A percentile compares a stretch with the other conserved stretches of the same genome.
Evolutionary conservation across 2,113 vertebrate genomes (phyloP).

Genomic region (Petrocephalus zakoni): DNA sequence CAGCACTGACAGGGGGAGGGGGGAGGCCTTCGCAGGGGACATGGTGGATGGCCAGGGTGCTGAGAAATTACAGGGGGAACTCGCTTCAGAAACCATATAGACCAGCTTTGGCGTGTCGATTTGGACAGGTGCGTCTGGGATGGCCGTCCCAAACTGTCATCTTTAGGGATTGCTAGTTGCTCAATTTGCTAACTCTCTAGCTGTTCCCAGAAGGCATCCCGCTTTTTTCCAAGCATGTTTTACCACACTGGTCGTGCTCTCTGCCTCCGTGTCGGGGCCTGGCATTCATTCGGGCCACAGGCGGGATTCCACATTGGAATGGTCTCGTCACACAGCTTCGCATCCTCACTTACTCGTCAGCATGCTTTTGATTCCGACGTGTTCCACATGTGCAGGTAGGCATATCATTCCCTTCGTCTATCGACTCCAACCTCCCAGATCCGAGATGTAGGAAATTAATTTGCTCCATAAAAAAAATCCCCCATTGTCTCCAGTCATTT

Average conservation of each 20-base stretch:
- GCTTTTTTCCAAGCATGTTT: slow-evolving; percentile 37
- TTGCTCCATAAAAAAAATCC: not conserved
- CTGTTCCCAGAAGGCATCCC: slow-evolving; percentile 35
- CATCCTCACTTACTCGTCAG: slow-evolving; percentile 11
- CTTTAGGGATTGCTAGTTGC: slow-evolving; percentile 40
- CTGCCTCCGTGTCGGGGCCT: slow-evolving; percentile 29
- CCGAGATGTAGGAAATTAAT: slow-evolving; percentile 20
- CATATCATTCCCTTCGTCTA: not conserved
- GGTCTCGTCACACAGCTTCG: slow-evolving; percentile 3
- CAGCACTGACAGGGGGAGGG: slow-evolving; percentile 39
- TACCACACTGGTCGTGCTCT: slow-evolving; percentile 27
- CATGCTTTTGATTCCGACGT: not conserved
- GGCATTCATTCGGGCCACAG: slow-evolving; percentile 18
- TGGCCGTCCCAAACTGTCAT: slow-evolving; percentile 44
- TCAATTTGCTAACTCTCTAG: slow-evolving; percentile 35
- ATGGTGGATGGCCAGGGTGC: slow-evolving; percentile 11
- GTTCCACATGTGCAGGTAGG: not conserved
- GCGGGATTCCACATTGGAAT: slow-evolving; percentile 27
- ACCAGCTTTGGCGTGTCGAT: slow-evolving; percentile 47
- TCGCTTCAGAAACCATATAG: slow-evolving; percentile 46
- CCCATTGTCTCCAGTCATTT: slow-evolving; percentile 6
- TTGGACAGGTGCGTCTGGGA: slow-evolving; percentile 44
- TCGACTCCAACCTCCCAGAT: slow-evolving; percentile 20
- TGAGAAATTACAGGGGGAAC: slow-evolving; percentile 25
- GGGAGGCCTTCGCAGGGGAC: slow-evolving; percentile 33